Evolutionary conservation across 1,140 invertebrate genomes (phyloP), one percentile per base, ranked within the genome.

Genomic region (Drosophila punjabiensis): DNA sequence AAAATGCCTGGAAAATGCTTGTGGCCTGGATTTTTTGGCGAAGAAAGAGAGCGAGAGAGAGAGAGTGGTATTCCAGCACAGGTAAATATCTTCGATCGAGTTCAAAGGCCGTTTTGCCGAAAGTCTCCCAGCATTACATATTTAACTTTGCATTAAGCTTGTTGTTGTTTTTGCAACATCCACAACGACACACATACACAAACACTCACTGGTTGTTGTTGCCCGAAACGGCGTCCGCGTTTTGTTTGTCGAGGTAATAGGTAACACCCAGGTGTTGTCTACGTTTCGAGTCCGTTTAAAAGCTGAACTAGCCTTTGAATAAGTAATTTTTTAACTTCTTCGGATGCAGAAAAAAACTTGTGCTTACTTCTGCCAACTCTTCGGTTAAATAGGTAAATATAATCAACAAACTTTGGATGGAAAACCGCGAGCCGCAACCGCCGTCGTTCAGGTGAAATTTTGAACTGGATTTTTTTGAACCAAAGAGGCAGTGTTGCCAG

Each of bases 1-100:
- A 90, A 89, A 82, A 80, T 69, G 35, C 52, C 32, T 64, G 64
- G 76, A 76, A 88, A 89, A 89, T 81, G 74, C 80, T 80, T 82
- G 84, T 85, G 81, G 85, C 84, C 84, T 89, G 78, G 69, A 39
- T 58, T 85, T 88, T 74, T 48, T 45, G 16, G n/a, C 16, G 28
- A 5, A 47, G 24, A 60, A 37, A 53, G 41, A 71, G 35, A 52
- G 62, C 39, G 33, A 55, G 61, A 67, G 39, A 64, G 47, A 74
- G 37, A 71, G 59, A 52, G 65, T 47, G 48, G 50, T 41, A 32
- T 32, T 33, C 24, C 48, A 53, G 30, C 47, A 18, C 32, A 55
- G 18, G 41, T 35, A 70, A 79, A 56, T 58, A 58, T 39, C 55
- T 52, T 70, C 75, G 20, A 39, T 58, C 45, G 64, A 85, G 82